Evolutionary conservation across 2,888 invertebrate genomes (phyloP).

Genomic region (Scaptomyza polygonia): DNA sequence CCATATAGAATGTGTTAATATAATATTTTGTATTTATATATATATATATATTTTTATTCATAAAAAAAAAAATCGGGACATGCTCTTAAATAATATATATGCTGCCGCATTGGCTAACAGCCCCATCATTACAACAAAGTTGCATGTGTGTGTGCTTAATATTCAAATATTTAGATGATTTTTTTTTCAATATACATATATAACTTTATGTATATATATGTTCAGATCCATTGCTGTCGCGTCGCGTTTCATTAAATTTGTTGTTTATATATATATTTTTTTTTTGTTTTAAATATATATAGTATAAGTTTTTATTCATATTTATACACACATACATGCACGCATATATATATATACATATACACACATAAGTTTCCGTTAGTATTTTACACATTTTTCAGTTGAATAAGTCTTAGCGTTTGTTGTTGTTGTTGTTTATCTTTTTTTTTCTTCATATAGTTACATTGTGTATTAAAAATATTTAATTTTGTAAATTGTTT

Average conservation of each 20-base stretch:
- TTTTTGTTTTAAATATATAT: constrained; percentile 16
- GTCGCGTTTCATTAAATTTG: constrained; percentile 34
- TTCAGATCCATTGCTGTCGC: constrained; percentile 34
- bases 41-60: constrained; percentile 36
- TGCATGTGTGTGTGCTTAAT: constrained; percentile 19
- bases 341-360: constrained; percentile 20
- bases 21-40: constrained; percentile 40
- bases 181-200: not conserved
- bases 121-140: constrained; percentile 26
- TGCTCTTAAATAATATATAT: constrained; percentile 49
- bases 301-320: constrained; percentile 26
- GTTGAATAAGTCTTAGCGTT: constrained; percentile 80
- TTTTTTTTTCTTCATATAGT: constrained; percentile 44
- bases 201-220: not conserved
- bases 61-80: constrained; percentile 54
- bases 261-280: not conserved
- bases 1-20: constrained; percentile 42
- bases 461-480: constrained; percentile 74
- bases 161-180: constrained; percentile 1
- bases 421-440: constrained; percentile 58
- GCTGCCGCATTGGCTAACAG: constrained; percentile 20
- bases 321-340: constrained; percentile 24
- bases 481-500: constrained; percentile 55
- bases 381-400: constrained; percentile 72
- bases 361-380: constrained; percentile 51